A percentile compares a stretch with the other conserved stretches of the same genome.
phyloP scores from a whole-genome alignment of 2,888 invertebrate genomes.

The Drosophila incognita region DNA sequence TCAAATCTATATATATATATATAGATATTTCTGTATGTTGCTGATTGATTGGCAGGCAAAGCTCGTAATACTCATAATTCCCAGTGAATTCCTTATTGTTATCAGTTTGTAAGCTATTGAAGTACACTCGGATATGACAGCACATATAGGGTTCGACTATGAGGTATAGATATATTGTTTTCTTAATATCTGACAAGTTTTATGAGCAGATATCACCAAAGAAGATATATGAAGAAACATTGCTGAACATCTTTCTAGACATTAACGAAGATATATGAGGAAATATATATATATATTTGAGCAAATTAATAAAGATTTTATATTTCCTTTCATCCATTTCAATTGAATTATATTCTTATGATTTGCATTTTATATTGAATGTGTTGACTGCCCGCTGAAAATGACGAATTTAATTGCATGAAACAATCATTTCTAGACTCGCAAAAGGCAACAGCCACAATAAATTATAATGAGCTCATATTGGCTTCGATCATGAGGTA shows the following conservation, averaged over 20 bases:
- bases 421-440: background rate
- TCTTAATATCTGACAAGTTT: background rate
- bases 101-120: background rate
- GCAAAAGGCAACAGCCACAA: background rate
- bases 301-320: background rate
- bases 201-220: background rate
- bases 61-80: constrained; percentile 12
- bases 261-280: background rate
- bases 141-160: background rate
- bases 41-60: constrained; percentile 22
- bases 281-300: background rate
- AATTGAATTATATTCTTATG: background rate
- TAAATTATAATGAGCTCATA: constrained; percentile 4
- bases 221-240: background rate
- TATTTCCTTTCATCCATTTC: background rate
- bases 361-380: background rate
- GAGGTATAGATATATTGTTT: background rate
- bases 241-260: background rate
- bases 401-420: background rate
- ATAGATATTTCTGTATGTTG: background rate
- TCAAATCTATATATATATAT: constrained; percentile 2
- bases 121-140: background rate
- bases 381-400: background rate
- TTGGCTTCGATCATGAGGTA: constrained; percentile 1
- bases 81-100: background rate